Percentiles rank a stretch among this genome's conserved stretches.
Evolutionary conservation across 1,140 invertebrate species (phyloP).

Genomic region (Heliconius melpomene): DNA sequence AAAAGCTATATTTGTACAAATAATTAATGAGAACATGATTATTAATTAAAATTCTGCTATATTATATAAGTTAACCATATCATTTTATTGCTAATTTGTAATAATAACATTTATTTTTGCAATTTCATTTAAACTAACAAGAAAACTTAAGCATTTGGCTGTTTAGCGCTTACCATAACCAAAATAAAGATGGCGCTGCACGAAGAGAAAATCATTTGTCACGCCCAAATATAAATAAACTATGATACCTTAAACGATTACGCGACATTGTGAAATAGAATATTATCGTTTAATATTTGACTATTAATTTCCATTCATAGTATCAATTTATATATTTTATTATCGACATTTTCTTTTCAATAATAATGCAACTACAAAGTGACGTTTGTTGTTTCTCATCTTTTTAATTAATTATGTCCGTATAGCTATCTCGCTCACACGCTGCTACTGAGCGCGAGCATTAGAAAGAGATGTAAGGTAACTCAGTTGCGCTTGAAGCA

Average conservation of each 20-base stretch:
- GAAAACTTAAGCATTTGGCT: neutral
- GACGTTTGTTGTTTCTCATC: constrained; percentile 68
- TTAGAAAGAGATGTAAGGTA: constrained; percentile 47
- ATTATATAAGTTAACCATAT: neutral
- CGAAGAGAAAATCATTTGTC: constrained; percentile 46
- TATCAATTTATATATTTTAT: constrained; percentile 16
- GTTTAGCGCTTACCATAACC: neutral
- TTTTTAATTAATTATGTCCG: constrained; percentile 51
- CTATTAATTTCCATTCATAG: constrained; percentile 53
- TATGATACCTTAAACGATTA: constrained; percentile 41
- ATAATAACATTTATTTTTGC: neutral
- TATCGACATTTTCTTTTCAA: constrained; percentile 57
- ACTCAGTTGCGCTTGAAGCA: constrained; percentile 56
- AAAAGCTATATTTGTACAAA: neutral
- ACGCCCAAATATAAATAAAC: constrained; percentile 70
- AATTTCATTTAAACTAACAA: neutral
- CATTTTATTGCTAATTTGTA: neutral
- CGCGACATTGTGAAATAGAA: constrained; percentile 74
- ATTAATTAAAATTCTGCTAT: neutral
- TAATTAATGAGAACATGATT: neutral
- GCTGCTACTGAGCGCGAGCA: neutral
- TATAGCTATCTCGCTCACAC: constrained; percentile 53
- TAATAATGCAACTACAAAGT: constrained; percentile 73
- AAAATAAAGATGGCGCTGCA: constrained; percentile 34
- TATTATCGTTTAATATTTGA: constrained; percentile 48